phyloP scores from a whole-genome alignment of 2,888 invertebrate species.

The Allacma fusca region DNA sequence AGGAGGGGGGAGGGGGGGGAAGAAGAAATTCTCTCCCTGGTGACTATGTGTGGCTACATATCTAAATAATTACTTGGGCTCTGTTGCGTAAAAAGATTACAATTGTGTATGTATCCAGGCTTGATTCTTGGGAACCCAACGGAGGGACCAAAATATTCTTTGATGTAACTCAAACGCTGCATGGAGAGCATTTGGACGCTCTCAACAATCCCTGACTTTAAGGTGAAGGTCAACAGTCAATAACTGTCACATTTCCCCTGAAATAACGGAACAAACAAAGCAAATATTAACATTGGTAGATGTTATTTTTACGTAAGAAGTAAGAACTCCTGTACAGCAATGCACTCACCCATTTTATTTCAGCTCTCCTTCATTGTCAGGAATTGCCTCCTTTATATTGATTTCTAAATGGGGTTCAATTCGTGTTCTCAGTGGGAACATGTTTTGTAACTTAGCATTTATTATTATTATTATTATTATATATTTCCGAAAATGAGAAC shows the following conservation, averaged over 20 bases:
- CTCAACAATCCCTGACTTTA: constrained; percentile 20
- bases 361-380: no score
- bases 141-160: constrained; percentile 3
- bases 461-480: neutral
- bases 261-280: constrained; percentile 23
- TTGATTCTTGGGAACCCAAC: neutral
- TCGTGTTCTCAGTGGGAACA: no score
- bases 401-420: no score
- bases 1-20: no score
- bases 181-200: neutral
- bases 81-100: neutral
- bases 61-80: constrained; percentile 31
- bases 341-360: no score
- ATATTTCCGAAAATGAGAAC: no score
- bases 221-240: constrained; percentile 41
- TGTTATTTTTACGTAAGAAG: neutral
- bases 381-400: no score
- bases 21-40: no score
- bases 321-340: no score
- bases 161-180: constrained; percentile 18
- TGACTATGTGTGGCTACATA: constrained; percentile 20
- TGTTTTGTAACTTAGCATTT: no score
- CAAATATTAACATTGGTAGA: constrained; percentile 32
- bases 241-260: constrained; percentile 31
- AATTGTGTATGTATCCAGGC: neutral